Base-by-base conservation (phyloP, 2,113 vertebrate genomes). In the Phalacrocorax brasilianus region DNA sequence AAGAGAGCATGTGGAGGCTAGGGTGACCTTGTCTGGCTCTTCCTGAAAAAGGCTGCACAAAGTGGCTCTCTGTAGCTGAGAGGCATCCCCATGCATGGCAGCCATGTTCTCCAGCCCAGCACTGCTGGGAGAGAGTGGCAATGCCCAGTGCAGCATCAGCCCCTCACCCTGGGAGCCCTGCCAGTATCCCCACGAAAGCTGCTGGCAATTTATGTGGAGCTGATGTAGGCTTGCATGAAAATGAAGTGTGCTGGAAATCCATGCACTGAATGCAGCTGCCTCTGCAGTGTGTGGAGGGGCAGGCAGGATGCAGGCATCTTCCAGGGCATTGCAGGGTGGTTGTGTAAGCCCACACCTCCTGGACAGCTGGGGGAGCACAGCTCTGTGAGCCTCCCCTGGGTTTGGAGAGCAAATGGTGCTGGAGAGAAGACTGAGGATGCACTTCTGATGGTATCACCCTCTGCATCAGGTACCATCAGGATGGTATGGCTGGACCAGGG, bases 1-100 rank as follows among this genome's bases (percentile, higher is more conserved):
- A 62, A 88, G 79, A 77, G 44, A 53, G 38, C 30, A 2, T 4
- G 23, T 28, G 73, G 80, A 95, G 92, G 94, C 92, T 83, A 70
- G 50, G 40, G 53, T 66, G 94, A 96, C 97, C 92, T 97, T 97
- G 83, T 20, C 88, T 52, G 52, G 6, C 55, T 50, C 47, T 68
- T 74, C 24, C 55, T 2, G 12, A 40, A 52, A 67, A 79, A 9
- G 17, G 50, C 62, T 88, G 89, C 67, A 59, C 42, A 20, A 33
- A 92, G 86, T 27, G 28, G 53, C 58, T 94, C 65, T 56, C 28
- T 30, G 52, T 58, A 85, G 89, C 49, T 42, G n/a, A 73, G 40
- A 70, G 45, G 23, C 12, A 61, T 42, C 40, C 67, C 77, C 13
- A 3, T 44, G 33, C 17, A 13, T 2, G 30, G 53, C 30, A 80